Base-by-base conservation (phyloP, 1,140 invertebrate species). In the Drosophila ercepeae region DNA sequence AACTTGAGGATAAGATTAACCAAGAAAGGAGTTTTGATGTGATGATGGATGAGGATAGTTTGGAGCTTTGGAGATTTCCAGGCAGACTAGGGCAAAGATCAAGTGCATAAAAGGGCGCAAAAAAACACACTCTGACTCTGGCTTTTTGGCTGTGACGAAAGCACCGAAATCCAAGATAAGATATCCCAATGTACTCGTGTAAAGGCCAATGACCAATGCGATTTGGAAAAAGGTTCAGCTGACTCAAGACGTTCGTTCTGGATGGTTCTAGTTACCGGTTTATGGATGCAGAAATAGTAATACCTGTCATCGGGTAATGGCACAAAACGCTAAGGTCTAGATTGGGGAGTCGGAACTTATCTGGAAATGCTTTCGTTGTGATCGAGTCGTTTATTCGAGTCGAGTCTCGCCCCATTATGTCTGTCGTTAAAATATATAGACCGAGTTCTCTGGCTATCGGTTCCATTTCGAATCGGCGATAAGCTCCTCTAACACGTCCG, bases 141-240 rank as follows among this genome's bases (percentile, higher is more conserved):
- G n/a, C 6, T 41, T 11, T 18, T 8, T 14, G 7, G 19, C 21
- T n/a, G 23, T 53, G 64, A 52, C 46, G 64, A 21, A 54, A n/a
- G 27, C 7, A 23, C 32, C 36, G 25, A 3, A 5, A n/a, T n/a
- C n/a, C n/a, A n/a, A 21, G 68, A 41, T 55, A 50, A 68, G 71
- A 48, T 75, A 75, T 60, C 23, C 29, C 13, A 41, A 14, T n/a
- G 39, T 52, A 41, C 13, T 39, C 4, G 36, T 19, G n/a, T 49
- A 44, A 32, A 72, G 52, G 53, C 64, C 74, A 73, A 73, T 46
- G 75, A 73, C 36, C 75, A 61, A 34, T 53, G 64, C 46, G 41
- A 21, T 21, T 27, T 32, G 0, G 1, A 29, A 5, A 5, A 13
- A 2, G 8, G 9, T 51, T 16, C 8, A 7, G 48, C 61, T 36